These are phyloP conservation scores for Nilaparvata lugens DNA, from an alignment of 1,140 invertebrate species.

Conservation along the genomic window DNA sequence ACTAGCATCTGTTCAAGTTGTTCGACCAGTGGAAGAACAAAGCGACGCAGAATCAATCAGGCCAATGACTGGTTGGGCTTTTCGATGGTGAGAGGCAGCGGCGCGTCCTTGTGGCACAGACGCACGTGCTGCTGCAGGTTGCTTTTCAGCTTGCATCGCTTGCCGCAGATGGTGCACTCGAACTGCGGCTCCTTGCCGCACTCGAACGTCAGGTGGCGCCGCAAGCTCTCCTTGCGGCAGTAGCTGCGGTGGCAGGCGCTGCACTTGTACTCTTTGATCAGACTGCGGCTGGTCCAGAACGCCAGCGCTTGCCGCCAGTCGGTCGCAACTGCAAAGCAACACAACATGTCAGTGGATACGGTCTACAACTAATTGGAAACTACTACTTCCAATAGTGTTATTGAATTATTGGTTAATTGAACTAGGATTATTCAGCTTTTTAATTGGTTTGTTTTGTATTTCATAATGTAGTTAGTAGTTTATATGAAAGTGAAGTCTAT, in stretches of 20 bases:
- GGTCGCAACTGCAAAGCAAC: neutral
- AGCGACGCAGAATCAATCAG: too few relatives aligned
- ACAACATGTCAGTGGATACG: too few relatives aligned
- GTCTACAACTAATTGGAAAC: too few relatives aligned
- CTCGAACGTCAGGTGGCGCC: slow-evolving; percentile 49
- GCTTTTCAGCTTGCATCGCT: slow-evolving; percentile 24
- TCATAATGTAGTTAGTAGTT: too few relatives aligned
- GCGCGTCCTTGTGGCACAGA: slow-evolving; percentile 12
- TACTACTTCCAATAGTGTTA: too few relatives aligned
- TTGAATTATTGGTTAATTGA: neutral
- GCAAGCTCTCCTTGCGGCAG: slow-evolving; percentile 33
- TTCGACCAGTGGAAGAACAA: too few relatives aligned
- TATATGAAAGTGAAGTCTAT: too few relatives aligned
- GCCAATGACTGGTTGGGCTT: too few relatives aligned
- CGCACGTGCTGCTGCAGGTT: slow-evolving; percentile 20
- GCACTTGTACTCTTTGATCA: slow-evolving; percentile 7
- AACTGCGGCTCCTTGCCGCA: slow-evolving; percentile 42
- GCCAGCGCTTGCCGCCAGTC: neutral
- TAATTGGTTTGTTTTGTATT: too few relatives aligned
- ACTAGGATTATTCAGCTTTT: too few relatives aligned
- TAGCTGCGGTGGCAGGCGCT: slow-evolving; percentile 30
- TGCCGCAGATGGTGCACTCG: slow-evolving; percentile 21
- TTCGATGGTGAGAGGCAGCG: too few relatives aligned
- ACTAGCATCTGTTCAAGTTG: too few relatives aligned
- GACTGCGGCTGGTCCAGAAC: neutral